Conservation (phyloP, 1,140 invertebrate species). For the Cydia fagiglandana region DNA sequence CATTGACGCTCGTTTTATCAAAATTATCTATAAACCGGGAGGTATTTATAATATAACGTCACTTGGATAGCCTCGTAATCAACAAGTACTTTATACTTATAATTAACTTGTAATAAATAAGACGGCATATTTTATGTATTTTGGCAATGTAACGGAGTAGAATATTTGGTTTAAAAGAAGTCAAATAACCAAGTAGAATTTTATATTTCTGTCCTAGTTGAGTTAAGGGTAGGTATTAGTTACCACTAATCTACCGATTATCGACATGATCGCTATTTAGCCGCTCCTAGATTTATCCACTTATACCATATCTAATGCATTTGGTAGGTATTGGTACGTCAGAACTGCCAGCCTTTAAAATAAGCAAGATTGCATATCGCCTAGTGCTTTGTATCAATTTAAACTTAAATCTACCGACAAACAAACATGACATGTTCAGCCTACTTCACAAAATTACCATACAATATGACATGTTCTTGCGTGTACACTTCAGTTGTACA, state of each 20-base stretch:
- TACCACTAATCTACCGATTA: too few species aligned
- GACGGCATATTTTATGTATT: neutral
- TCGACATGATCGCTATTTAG: too few species aligned
- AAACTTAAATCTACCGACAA: neutral
- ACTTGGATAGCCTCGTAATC: neutral
- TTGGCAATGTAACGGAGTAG: neutral
- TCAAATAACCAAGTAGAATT: too few species aligned
- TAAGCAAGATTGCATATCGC: neutral
- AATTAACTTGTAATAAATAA: neutral
- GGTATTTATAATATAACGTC: slow-evolving; percentile 9
- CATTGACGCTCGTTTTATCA: slow-evolving; percentile 18
- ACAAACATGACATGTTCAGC: slow-evolving; percentile 9
- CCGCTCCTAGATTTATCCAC: too few species aligned
- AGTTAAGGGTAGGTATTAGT: too few species aligned
- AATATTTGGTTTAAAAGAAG: neutral
- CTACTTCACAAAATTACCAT: slow-evolving; percentile 17
- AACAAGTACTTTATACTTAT: neutral
- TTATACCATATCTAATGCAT: too few species aligned
- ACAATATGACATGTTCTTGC: slow-evolving; percentile 16
- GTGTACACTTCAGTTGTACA: neutral
- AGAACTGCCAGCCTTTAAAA: too few species aligned
- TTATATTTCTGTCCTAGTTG: neutral
- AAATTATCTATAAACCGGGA: neutral
- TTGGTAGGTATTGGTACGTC: too few species aligned
- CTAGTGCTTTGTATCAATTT: neutral